These are phyloP conservation scores for Ginglymostoma cirratum DNA, from an alignment of 2,113 vertebrate species.

Conservation along the genomic window DNA sequence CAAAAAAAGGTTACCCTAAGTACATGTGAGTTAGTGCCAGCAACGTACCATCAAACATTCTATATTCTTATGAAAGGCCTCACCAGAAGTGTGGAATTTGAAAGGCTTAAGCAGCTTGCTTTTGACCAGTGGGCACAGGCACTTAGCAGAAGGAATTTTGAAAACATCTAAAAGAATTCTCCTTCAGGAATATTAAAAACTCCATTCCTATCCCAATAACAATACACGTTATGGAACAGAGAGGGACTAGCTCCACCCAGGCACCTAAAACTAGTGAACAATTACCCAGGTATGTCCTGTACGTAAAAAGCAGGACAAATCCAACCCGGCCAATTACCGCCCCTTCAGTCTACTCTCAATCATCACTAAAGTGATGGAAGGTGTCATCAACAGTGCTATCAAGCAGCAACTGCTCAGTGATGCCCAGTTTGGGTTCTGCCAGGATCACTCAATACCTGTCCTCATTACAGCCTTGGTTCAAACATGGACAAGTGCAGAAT, in stretches of 20 bases:
- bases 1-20: no score
- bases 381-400: not conserved
- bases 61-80: no score
- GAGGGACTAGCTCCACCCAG: not conserved
- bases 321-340: not conserved
- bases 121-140: no score
- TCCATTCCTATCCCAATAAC: no score
- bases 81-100: no score
- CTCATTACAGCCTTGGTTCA: not conserved
- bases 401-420: not conserved
- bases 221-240: no score
- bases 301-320: not conserved
- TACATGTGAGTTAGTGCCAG: no score
- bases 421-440: not conserved
- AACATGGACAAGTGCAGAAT: not conserved
- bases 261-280: not conserved
- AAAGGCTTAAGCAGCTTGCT: no score
- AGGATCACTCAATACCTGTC: not conserved
- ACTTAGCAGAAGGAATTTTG: no score
- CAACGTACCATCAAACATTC: no score
- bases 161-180: no score
- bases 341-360: not conserved
- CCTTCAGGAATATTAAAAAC: no score
- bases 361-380: not conserved
- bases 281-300: not conserved